These are phyloP conservation scores for Platycnemis pennipes DNA, from an alignment of 2,888 invertebrate species.

Conservation along the genomic window DNA sequence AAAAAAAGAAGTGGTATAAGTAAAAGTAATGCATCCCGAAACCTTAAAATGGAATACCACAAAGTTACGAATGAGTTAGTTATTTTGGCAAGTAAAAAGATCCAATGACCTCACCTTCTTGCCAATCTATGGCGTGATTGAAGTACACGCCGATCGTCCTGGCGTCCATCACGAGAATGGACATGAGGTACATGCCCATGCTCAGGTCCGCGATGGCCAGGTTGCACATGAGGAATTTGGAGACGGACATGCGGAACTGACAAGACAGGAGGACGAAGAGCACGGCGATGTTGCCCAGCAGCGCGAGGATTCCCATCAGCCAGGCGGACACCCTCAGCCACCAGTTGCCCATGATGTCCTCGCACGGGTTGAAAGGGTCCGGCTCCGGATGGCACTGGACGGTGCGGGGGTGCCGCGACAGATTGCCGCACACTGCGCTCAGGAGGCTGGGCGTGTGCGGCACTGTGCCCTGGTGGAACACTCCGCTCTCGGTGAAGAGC, in stretches of 20 bases:
- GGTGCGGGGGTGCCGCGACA: slow-evolving; percentile 75
- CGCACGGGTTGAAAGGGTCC: slow-evolving; percentile 84
- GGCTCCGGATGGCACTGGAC: slow-evolving; percentile 81
- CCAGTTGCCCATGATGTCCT: slow-evolving; percentile 84
- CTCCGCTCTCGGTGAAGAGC: slow-evolving; percentile 69
- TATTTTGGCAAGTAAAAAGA: too few species aligned
- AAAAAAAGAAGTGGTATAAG: too few species aligned
- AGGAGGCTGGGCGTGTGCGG: slow-evolving; percentile 75
- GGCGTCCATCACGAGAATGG: slow-evolving; percentile 83
- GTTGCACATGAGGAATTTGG: slow-evolving; percentile 85
- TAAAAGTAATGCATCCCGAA: too few species aligned
- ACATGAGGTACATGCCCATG: slow-evolving; percentile 84
- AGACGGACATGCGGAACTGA: slow-evolving; percentile 80
- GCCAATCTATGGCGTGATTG: slow-evolving; percentile 86
- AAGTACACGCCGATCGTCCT: slow-evolving; percentile 84
- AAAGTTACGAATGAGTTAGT: too few species aligned
- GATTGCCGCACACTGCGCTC: slow-evolving; percentile 73
- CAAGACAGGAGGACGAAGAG: slow-evolving; percentile 82
- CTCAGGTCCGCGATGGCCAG: slow-evolving; percentile 85
- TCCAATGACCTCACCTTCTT: slow-evolving; percentile 80
- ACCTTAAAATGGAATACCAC: too few species aligned
- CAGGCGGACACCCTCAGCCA: slow-evolving; percentile 83
- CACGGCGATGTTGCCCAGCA: slow-evolving; percentile 85
- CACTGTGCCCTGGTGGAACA: slow-evolving; percentile 73
- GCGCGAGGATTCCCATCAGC: slow-evolving; percentile 82